phyloP scores from a whole-genome alignment of 2,113 vertebrate species.

The Malurus alboscapulatus region DNA sequence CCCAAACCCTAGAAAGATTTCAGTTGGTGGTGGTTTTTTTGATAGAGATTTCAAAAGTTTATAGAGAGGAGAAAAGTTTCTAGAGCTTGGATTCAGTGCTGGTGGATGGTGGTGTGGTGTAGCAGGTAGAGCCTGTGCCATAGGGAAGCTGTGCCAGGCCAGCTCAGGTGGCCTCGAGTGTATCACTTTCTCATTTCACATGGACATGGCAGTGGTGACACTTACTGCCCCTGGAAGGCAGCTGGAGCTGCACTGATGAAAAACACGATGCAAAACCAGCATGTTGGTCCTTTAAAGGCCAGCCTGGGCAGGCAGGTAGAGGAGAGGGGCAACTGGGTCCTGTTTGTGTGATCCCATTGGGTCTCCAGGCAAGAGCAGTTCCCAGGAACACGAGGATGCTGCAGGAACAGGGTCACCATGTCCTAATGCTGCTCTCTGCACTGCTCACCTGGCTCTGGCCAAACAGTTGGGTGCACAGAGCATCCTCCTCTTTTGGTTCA shows the following conservation, averaged over 20 bases:
- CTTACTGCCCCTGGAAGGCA: background rate
- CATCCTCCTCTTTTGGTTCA: background rate
- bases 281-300: background rate
- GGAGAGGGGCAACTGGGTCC: background rate
- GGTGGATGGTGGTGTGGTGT: background rate
- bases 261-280: background rate
- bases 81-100: background rate
- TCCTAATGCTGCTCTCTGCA: background rate
- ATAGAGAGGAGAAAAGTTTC: background rate
- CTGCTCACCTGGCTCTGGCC: background rate
- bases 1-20: background rate
- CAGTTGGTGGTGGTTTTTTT: background rate
- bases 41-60: background rate
- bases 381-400: background rate
- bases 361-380: background rate
- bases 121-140: background rate
- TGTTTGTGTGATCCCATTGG: background rate
- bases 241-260: background rate
- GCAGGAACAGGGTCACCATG: background rate
- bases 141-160: background rate
- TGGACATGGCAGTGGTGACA: background rate
- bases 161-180: rapidly evolving
- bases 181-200: background rate
- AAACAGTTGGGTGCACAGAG: background rate
- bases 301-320: background rate